Evolutionary conservation across 2,113 vertebrate genomes (phyloP).

Genomic region (Daboia siamensis): DNA sequence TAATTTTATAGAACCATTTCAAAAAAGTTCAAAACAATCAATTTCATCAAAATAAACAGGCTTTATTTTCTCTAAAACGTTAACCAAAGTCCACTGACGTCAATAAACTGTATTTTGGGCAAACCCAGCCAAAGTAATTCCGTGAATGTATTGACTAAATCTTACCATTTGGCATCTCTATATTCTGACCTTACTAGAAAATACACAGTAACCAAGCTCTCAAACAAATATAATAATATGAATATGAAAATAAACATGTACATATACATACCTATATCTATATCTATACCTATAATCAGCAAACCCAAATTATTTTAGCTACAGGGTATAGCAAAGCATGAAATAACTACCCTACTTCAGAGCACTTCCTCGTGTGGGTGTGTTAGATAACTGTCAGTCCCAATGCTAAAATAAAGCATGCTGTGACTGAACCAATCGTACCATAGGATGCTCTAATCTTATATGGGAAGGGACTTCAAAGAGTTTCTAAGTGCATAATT

Average conservation of each 20-base stretch:
- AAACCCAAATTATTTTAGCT: constrained; percentile 71
- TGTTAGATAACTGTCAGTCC: constrained; percentile 77
- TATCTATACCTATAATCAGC: constrained; percentile 43
- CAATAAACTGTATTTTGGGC: neutral
- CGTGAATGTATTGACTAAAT: constrained; percentile 57
- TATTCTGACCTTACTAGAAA: constrained; percentile 41
- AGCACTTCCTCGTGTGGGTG: constrained; percentile 75
- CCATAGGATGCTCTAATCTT: constrained; percentile 26
- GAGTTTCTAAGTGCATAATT: constrained; percentile 5
- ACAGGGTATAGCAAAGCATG: constrained; percentile 75
- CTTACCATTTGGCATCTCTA: constrained; percentile 40
- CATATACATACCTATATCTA: constrained; percentile 1
- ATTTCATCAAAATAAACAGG: constrained; percentile 67
- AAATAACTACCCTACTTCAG: constrained; percentile 71
- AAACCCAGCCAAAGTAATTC: neutral
- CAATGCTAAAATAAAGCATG: constrained; percentile 68
- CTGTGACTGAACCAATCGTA: constrained; percentile 44
- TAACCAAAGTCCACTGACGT: neutral
- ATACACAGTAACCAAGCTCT: constrained; percentile 45
- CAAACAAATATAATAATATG: constrained; percentile 56
- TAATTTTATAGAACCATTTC: constrained; percentile 57
- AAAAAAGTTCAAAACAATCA: constrained; percentile 57
- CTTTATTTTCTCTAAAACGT: constrained; percentile 48
- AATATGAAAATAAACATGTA: neutral
- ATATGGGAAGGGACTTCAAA: constrained; percentile 49